phyloP scores from a whole-genome alignment of 1,140 invertebrate genomes.

The Zaprionus africanus region DNA sequence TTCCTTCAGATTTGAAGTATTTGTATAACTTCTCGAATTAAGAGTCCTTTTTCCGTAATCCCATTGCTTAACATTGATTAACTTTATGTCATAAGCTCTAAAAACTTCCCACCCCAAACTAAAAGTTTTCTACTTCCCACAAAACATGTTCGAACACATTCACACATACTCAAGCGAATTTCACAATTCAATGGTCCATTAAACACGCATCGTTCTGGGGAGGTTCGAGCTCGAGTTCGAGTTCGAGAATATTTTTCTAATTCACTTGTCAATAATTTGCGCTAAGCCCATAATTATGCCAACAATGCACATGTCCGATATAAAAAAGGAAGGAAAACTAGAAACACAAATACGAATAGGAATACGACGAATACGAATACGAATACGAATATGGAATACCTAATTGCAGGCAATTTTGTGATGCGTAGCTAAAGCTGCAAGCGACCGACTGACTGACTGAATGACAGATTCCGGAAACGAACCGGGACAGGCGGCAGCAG shows the following conservation, averaged over 20 bases:
- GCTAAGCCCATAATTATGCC: slow-evolving; percentile 75
- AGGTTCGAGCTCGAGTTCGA: background rate
- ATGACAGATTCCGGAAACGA: slow-evolving; percentile 39
- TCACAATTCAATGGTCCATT: slow-evolving; percentile 45
- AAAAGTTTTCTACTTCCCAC: background rate
- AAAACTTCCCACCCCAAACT: slow-evolving; percentile 30
- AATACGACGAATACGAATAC: slow-evolving; percentile 16
- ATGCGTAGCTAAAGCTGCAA: slow-evolving; percentile 46
- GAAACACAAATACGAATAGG: slow-evolving; percentile 18
- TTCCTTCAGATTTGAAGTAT: too few species aligned
- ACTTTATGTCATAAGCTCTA: slow-evolving; percentile 12
- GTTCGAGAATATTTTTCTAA: slow-evolving; percentile 66
- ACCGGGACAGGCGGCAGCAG: slow-evolving; percentile 7
- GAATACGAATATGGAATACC: slow-evolving; percentile 47
- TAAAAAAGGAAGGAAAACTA: slow-evolving; percentile 26
- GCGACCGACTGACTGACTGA: slow-evolving; percentile 21
- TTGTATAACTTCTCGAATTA: background rate
- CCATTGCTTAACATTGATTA: slow-evolving; percentile 18
- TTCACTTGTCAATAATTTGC: slow-evolving; percentile 74
- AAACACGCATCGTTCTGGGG: slow-evolving; percentile 23
- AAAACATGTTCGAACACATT: slow-evolving; percentile 20
- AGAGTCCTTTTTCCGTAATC: background rate
- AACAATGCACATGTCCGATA: slow-evolving; percentile 59
- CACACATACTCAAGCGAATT: slow-evolving; percentile 35
- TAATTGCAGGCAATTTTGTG: slow-evolving; percentile 71